Conservation (phyloP, 2,888 invertebrate genomes). For the Amphipoea oculea region DNA sequence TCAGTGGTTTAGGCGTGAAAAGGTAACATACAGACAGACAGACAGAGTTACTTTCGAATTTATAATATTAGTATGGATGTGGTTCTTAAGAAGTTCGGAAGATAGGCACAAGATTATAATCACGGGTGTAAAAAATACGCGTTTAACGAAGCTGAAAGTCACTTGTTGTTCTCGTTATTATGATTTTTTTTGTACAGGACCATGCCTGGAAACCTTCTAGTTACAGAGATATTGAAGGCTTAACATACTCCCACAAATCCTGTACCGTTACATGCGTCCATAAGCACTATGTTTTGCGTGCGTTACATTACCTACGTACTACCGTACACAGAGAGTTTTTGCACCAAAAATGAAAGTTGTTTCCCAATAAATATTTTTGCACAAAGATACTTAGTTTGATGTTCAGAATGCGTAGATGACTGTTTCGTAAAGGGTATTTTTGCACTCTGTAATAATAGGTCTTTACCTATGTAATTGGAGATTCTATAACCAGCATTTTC, state of each 20-base stretch:
- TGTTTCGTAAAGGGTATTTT: neutral
- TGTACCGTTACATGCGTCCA: neutral
- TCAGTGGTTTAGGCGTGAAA: too few relatives aligned
- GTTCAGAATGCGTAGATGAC: neutral
- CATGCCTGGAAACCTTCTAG: neutral
- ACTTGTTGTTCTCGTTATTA: neutral
- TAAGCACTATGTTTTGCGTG: neutral
- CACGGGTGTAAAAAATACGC: neutral
- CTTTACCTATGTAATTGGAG: too few relatives aligned
- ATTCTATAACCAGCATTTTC: too few relatives aligned
- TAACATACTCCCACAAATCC: neutral
- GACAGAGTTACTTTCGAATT: too few relatives aligned
- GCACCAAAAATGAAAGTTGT: neutral
- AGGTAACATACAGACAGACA: too few relatives aligned
- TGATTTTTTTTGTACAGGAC: neutral
- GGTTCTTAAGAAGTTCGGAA: neutral
- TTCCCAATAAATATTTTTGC: neutral
- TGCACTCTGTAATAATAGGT: neutral
- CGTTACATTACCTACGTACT: neutral
- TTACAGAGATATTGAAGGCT: neutral
- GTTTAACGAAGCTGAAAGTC: neutral
- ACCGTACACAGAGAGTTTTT: neutral
- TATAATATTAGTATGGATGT: too few relatives aligned
- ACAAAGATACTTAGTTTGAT: neutral
- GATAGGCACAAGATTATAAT: neutral